phyloP scores from a whole-genome alignment of 2,888 invertebrate genomes.

The Opisthograptis luteolata region DNA sequence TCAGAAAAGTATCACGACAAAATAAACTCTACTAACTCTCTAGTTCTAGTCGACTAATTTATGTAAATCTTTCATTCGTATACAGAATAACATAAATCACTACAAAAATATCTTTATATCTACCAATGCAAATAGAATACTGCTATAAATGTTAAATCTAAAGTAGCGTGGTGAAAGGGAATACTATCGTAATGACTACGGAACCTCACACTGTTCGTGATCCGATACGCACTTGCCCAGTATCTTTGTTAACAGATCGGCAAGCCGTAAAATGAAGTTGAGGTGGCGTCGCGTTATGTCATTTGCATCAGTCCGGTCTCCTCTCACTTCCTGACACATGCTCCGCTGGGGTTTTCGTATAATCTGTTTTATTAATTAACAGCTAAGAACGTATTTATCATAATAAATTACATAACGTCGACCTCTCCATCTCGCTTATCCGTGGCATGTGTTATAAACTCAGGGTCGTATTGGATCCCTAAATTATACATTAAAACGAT shows the following conservation, averaged over 20 bases:
- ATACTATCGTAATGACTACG: no score
- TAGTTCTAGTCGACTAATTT: no score
- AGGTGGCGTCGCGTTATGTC: conserved; percentile 34
- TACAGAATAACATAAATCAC: no score
- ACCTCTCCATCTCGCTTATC: conserved; percentile 28
- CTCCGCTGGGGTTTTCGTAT: conserved; percentile 6
- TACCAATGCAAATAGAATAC: no score
- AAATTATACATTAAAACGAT: conserved; percentile 16
- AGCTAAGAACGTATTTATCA: conserved; percentile 11
- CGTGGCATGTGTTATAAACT: conserved; percentile 10
- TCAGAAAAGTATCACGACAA: no score
- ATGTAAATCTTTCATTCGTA: no score
- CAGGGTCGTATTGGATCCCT: conserved; percentile 1
- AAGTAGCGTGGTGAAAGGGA: no score
- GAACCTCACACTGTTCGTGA: no score
- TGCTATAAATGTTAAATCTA: no score
- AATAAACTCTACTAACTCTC: no score
- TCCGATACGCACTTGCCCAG: no score
- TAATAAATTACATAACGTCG: conserved; percentile 25
- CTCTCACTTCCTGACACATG: conserved; percentile 43
- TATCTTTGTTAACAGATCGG: neutral
- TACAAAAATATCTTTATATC: no score
- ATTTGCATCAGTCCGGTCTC: conserved; percentile 40
- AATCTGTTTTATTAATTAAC: conserved; percentile 19
- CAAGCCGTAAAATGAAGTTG: neutral